Percentiles rank a stretch among this genome's conserved stretches.
These are phyloP conservation scores for Hexactinellida sp. DNA, from an alignment of 37 sponge, comb jelly and placozoan genomes.

Conservation along the genomic window DNA sequence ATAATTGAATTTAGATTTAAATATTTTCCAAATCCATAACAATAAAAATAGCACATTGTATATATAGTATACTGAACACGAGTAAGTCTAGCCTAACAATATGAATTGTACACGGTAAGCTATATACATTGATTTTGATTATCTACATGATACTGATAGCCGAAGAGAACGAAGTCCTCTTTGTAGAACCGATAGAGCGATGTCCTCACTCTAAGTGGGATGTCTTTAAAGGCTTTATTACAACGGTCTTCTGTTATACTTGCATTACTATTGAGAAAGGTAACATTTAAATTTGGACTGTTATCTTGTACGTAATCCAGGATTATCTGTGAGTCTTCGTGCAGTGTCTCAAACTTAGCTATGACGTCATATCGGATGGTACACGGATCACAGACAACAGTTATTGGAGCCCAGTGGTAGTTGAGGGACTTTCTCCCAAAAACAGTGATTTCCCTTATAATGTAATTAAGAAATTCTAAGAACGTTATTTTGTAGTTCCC, in stretches of 20 bases:
- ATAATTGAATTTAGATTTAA: too few relatives aligned
- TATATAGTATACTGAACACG: too few relatives aligned
- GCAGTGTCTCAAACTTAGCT: not conserved
- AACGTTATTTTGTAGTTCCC: not conserved
- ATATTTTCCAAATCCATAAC: too few relatives aligned
- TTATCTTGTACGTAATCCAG: not conserved
- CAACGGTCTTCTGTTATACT: not conserved
- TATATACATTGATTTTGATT: too few relatives aligned
- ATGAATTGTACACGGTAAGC: too few relatives aligned
- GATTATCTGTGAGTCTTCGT: not conserved
- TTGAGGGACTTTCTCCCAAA: not conserved
- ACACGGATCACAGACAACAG: not conserved
- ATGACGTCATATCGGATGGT: not conserved
- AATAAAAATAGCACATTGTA: too few relatives aligned
- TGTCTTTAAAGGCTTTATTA: not conserved
- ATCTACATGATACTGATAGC: not conserved
- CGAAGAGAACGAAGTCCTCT: not conserved
- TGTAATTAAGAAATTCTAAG: not conserved
- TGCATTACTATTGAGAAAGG: not conserved
- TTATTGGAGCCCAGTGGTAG: not conserved
- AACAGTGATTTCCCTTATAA: not conserved
- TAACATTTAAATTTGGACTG: not conserved
- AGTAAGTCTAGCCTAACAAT: too few relatives aligned
- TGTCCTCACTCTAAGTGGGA: not conserved
- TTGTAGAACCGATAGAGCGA: not conserved